A percentile compares a stretch with the other conserved stretches of the same genome.
Conservation (phyloP, 2,113 vertebrate species). For the Nothobranchius kuhntae region DNA sequence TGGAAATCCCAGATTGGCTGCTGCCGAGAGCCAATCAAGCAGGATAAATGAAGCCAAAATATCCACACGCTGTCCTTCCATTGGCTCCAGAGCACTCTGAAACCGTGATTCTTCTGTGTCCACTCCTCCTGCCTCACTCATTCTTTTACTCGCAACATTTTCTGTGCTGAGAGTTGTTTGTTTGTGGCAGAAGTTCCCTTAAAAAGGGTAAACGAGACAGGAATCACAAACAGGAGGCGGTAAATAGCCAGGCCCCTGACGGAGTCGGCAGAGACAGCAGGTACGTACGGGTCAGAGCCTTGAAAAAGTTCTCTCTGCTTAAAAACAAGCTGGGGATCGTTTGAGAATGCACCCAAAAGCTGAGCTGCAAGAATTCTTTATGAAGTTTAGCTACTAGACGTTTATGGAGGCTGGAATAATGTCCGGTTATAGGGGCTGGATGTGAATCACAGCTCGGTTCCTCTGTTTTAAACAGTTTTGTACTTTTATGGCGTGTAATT, state of each 20-base stretch:
- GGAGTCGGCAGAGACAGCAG: background rate
- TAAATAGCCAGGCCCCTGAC: background rate
- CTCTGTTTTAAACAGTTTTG: conserved; percentile 32
- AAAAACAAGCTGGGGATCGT: conserved; percentile 11
- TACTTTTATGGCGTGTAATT: conserved; percentile 19
- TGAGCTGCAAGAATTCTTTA: background rate
- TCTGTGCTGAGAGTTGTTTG: conserved; percentile 1
- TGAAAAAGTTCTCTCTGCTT: conserved; percentile 39
- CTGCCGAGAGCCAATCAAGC: conserved; percentile 34
- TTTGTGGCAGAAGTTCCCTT: conserved; percentile 14
- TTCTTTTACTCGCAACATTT: background rate
- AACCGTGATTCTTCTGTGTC: conserved; percentile 13
- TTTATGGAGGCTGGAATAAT: background rate
- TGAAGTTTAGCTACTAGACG: no score
- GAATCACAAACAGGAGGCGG: background rate
- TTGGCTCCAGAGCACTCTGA: background rate
- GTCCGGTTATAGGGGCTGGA: background rate
- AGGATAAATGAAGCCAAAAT: conserved; percentile 66
- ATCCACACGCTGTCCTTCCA: conserved; percentile 9
- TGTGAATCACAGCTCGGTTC: conserved; percentile 14
- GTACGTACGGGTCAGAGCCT: conserved; percentile 62
- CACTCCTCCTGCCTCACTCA: background rate
- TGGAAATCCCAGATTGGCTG: conserved; percentile 62
- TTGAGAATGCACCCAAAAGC: background rate
- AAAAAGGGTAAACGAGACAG: background rate